phyloP scores from a whole-genome alignment of 2,113 vertebrate genomes.

The Nibea coibor region DNA sequence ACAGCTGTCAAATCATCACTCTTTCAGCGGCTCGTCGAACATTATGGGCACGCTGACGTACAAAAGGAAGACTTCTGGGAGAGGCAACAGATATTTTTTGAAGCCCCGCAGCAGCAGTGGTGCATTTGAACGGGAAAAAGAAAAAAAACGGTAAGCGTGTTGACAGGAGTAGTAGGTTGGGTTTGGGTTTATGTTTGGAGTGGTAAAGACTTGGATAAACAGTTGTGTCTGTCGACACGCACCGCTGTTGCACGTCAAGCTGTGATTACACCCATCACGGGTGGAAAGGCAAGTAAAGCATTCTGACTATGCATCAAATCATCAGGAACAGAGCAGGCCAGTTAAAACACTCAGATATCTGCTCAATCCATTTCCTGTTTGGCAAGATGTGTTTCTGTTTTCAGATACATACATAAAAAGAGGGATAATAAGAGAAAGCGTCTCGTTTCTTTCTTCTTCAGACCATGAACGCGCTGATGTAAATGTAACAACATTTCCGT shows the following conservation, averaged over 20 bases:
- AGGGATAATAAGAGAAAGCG: background rate
- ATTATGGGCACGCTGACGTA: background rate
- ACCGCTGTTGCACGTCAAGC: background rate
- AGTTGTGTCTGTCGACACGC: background rate
- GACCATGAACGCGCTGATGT: background rate
- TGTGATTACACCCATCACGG: background rate
- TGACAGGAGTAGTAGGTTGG: background rate
- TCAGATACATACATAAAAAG: background rate
- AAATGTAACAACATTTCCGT: background rate
- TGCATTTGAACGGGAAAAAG: background rate
- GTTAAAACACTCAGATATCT: background rate
- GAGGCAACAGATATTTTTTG: background rate
- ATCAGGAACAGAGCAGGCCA: no score
- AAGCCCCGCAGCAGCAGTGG: background rate
- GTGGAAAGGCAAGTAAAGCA: no score
- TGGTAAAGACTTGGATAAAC: background rate
- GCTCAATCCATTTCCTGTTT: no score
- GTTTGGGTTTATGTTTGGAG: background rate
- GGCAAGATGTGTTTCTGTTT: background rate
- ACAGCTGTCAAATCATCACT: slow-evolving; percentile 4
- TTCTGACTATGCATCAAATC: no score
- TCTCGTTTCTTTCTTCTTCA: background rate
- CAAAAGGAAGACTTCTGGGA: background rate
- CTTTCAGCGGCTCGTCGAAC: background rate
- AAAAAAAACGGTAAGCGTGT: background rate